These are phyloP conservation scores for Alligator sinensis DNA, from an alignment of 2,113 vertebrate genomes.

Conservation along the genomic window DNA sequence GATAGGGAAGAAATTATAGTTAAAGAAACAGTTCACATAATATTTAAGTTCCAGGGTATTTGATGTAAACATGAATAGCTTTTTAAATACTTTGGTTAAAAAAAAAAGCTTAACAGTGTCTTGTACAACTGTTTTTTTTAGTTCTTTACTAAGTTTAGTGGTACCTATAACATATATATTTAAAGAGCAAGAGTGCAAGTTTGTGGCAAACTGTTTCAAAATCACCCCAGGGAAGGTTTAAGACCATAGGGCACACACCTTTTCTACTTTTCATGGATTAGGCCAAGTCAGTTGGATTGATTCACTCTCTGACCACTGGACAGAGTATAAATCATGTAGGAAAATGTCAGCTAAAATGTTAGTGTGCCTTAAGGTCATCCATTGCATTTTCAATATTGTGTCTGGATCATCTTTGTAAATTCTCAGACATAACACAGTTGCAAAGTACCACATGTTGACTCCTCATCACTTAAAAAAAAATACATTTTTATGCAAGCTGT, in stretches of 20 bases:
- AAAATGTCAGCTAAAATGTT: slow-evolving; percentile 72
- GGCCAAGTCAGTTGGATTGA: slow-evolving; percentile 62
- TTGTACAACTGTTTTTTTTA: neutral
- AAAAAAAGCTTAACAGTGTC: neutral
- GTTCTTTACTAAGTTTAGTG: neutral
- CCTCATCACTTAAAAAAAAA: neutral
- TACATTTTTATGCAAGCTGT: neutral
- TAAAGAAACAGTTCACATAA: neutral
- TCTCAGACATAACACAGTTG: neutral
- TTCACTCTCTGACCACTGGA: slow-evolving; percentile 45
- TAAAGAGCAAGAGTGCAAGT: neutral
- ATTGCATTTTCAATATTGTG: slow-evolving; percentile 31
- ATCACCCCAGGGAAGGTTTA: slow-evolving; percentile 13
- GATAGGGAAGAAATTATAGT: neutral
- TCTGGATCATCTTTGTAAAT: slow-evolving; percentile 17
- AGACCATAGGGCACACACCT: slow-evolving; percentile 44
- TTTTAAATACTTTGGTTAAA: neutral
- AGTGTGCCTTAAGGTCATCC: slow-evolving; percentile 53
- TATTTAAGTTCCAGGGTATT: neutral
- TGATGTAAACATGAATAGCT: neutral
- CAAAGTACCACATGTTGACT: neutral
- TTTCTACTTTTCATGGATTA: slow-evolving; percentile 61
- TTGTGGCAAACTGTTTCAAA: slow-evolving; percentile 46
- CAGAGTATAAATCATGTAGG: slow-evolving; percentile 66
- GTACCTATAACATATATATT: neutral